Evolutionary conservation across 2,888 invertebrate species (phyloP).

Genomic region (Eupeodes luniger): DNA sequence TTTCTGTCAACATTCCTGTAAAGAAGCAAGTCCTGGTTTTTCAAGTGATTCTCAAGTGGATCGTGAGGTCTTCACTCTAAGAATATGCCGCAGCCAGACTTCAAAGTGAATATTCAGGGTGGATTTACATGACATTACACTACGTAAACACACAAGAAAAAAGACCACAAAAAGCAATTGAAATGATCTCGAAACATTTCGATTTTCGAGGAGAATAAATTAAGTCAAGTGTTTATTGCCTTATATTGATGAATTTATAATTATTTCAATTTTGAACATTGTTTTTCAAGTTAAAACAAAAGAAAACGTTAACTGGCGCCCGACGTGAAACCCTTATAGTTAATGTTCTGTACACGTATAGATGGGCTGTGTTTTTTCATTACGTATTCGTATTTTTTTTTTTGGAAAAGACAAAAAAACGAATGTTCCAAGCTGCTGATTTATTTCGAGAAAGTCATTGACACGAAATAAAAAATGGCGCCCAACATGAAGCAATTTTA

Average conservation of each 20-base stretch:
- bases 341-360: background rate
- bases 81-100: background rate
- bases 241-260: too few species aligned
- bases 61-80: constrained; percentile 5
- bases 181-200: constrained; percentile 11
- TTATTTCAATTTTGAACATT: background rate
- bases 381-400: too few species aligned
- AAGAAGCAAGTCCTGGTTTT: constrained; percentile 43
- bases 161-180: constrained; percentile 28
- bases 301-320: background rate
- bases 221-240: constrained; percentile 2
- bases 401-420: too few species aligned
- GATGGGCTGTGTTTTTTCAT: too few species aligned
- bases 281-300: background rate
- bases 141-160: constrained; percentile 39
- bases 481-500: too few species aligned
- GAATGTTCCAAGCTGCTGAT: too few species aligned
- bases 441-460: too few species aligned
- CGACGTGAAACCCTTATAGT: background rate
- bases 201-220: background rate
- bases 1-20: constrained; percentile 62
- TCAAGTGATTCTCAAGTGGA: constrained; percentile 59
- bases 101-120: constrained; percentile 27
- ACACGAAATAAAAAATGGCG: too few species aligned
- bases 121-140: constrained; percentile 49